These are phyloP conservation scores for Athene cunicularia DNA, from an alignment of 2,113 vertebrate species.

Conservation along the genomic window DNA sequence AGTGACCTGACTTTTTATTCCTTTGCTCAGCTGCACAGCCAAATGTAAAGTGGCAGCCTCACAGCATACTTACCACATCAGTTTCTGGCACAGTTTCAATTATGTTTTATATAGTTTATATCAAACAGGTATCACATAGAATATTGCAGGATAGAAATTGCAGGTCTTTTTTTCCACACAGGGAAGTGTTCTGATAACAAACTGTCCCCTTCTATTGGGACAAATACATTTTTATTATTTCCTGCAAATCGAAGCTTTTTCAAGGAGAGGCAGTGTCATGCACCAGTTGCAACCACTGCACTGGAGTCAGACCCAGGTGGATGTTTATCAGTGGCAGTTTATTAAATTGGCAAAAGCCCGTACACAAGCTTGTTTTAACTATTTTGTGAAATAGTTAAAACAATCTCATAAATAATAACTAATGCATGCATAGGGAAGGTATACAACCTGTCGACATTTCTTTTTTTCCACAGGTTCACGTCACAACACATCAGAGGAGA, in stretches of 20 bases:
- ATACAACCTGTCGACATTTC: too few species aligned
- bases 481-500: too few species aligned
- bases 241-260: not conserved
- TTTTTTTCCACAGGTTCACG: too few species aligned
- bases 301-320: too few species aligned
- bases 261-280: not conserved
- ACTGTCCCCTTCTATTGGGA: not conserved
- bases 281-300: too few species aligned
- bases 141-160: not conserved
- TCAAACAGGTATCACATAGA: not conserved
- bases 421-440: too few species aligned
- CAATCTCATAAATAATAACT: too few species aligned
- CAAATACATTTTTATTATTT: not conserved
- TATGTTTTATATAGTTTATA: not conserved
- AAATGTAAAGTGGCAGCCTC: not conserved
- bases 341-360: too few species aligned
- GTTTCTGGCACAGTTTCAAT: not conserved
- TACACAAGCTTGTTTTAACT: too few species aligned
- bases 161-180: not conserved
- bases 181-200: not conserved
- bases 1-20: not conserved
- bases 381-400: too few species aligned
- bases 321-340: too few species aligned
- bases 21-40: not conserved
- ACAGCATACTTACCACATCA: not conserved